Conservation (phyloP, 2,797 vertebrate genomes). For the Sebastes melanostomus region DNA sequence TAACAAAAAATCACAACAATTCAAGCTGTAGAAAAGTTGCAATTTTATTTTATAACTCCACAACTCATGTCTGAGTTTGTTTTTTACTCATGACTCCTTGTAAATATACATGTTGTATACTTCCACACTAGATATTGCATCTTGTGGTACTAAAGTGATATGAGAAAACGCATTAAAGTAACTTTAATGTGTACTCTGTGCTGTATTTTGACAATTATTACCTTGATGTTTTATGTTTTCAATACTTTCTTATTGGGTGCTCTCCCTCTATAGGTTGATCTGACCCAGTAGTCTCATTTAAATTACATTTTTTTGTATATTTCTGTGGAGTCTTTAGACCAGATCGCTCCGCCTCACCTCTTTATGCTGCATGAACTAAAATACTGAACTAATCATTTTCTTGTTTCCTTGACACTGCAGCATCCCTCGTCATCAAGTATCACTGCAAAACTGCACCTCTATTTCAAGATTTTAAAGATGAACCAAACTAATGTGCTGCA, state of each 20-base stretch:
- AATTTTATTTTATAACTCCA: neutral
- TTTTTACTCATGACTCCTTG: neutral
- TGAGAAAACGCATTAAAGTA: neutral
- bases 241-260: neutral
- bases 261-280: neutral
- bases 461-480: neutral
- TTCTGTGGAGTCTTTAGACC: neutral
- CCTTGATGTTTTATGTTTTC: conserved; percentile 3
- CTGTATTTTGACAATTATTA: conserved; percentile 11
- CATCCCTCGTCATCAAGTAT: neutral
- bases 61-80: neutral
- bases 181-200: neutral
- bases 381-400: neutral
- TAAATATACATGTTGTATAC: neutral
- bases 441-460: neutral
- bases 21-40: neutral
- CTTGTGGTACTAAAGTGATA: neutral
- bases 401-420: neutral
- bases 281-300: neutral
- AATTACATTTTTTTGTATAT: neutral
- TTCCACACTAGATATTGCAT: neutral
- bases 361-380: neutral
- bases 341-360: neutral
- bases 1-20: neutral
- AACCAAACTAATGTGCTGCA: neutral